phyloP scores from a whole-genome alignment of 2,797 vertebrate genomes.

The Xenentodon cancila region DNA sequence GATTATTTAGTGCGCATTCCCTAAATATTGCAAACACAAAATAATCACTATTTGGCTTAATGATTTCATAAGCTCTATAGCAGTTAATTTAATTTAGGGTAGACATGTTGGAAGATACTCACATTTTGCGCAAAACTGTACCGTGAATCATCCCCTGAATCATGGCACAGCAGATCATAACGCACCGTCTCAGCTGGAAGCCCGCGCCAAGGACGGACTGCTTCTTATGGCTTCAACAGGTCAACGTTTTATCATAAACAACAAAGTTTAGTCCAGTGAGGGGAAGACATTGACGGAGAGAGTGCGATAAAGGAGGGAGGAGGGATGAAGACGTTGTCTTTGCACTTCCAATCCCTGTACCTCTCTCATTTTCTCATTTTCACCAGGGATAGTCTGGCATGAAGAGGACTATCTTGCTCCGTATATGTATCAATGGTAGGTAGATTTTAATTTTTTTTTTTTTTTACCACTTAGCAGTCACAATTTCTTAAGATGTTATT shows the following conservation, averaged over 20 bases:
- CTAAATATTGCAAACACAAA: no score
- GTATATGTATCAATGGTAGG: slow-evolving; percentile 14
- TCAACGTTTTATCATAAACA: slow-evolving; percentile 12
- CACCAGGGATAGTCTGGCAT: slow-evolving; percentile 27
- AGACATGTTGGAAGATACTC: slow-evolving; percentile 12
- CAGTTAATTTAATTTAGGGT: not conserved
- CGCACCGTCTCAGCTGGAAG: slow-evolving; percentile 8
- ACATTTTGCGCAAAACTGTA: not conserved
- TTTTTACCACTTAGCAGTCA: not conserved
- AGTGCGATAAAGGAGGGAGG: slow-evolving; percentile 3
- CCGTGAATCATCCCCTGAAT: slow-evolving; percentile 37
- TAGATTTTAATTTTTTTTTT: not conserved
- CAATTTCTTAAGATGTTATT: not conserved
- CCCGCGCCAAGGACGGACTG: not conserved
- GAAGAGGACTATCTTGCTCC: not conserved
- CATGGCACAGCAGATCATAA: slow-evolving; percentile 3
- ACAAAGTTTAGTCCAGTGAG: slow-evolving; percentile 22
- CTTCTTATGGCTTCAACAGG: slow-evolving; percentile 5
- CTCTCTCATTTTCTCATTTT: slow-evolving; percentile 22
- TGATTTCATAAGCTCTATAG: not conserved
- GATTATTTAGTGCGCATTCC: not conserved
- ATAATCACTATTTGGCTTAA: not conserved
- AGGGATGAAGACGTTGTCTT: slow-evolving; percentile 12
- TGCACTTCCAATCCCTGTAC: slow-evolving; percentile 22
- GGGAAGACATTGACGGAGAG: not conserved